These are phyloP conservation scores for Girardinichthys multiradiatus DNA, from an alignment of 2,113 vertebrate species.

Conservation along the genomic window DNA sequence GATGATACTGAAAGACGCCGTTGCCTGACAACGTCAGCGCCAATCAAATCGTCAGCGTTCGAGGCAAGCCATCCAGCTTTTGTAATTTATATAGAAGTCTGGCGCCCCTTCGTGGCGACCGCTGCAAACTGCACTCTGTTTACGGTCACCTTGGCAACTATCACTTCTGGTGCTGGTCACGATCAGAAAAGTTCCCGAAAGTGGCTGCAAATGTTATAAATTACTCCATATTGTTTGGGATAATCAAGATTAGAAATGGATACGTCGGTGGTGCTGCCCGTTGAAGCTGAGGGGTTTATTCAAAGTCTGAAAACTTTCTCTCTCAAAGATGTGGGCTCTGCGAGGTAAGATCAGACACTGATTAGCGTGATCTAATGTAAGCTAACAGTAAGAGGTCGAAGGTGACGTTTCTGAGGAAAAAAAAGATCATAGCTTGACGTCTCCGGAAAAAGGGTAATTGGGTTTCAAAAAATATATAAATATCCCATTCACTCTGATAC, in stretches of 20 bases:
- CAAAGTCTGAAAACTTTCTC: slow-evolving; percentile 79
- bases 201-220: not conserved
- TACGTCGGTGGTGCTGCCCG: slow-evolving; percentile 72
- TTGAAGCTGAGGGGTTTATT: slow-evolving; percentile 84
- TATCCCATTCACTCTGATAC: too few species aligned
- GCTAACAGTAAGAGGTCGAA: not conserved
- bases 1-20: not conserved
- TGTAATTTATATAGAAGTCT: not conserved
- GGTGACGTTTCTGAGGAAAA: not conserved
- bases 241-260: slow-evolving; percentile 43
- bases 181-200: not conserved
- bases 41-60: not conserved
- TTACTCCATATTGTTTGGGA: not conserved
- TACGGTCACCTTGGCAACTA: slow-evolving; percentile 73
- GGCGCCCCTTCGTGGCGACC: slow-evolving; percentile 42
- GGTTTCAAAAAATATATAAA: too few species aligned
- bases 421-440: too few species aligned
- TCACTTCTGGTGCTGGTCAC: not conserved
- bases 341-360: slow-evolving; percentile 67
- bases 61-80: too few species aligned
- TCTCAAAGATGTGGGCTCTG: slow-evolving; percentile 81
- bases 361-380: not conserved
- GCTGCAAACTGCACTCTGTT: slow-evolving; percentile 14
- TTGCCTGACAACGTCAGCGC: slow-evolving; percentile 4
- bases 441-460: too few species aligned